Percentiles rank a stretch among this genome's conserved stretches.
phyloP scores from a whole-genome alignment of 2,888 invertebrate species.

The Frankliniella fusca region DNA sequence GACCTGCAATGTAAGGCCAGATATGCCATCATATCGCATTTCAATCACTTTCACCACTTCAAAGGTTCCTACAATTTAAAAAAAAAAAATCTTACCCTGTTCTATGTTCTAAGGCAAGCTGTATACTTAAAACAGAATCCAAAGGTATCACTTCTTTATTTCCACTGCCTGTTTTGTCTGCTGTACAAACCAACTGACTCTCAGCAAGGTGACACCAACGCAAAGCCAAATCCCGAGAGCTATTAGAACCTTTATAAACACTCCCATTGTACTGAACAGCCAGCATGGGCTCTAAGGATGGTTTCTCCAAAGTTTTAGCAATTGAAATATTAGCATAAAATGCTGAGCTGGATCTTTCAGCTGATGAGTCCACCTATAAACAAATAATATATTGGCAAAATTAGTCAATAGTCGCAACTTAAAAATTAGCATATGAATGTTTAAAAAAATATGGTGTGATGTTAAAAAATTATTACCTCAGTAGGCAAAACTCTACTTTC shows the following conservation, averaged over 20 bases:
- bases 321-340: conserved; percentile 4
- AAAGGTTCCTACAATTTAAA: conserved; percentile 36
- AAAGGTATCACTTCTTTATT: conserved; percentile 67
- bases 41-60: too few relatives aligned
- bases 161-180: conserved; percentile 64
- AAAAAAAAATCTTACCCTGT: conserved; percentile 46
- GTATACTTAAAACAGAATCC: conserved; percentile 61
- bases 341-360: not conserved
- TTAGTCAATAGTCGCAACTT: not conserved
- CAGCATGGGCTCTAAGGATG: conserved; percentile 50
- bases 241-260: conserved; percentile 53
- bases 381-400: not conserved
- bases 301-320: conserved; percentile 51
- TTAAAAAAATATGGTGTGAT: not conserved
- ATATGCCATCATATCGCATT: not conserved
- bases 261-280: conserved; percentile 58
- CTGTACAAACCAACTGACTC: conserved; percentile 66
- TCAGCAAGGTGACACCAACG: conserved; percentile 68
- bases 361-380: not conserved
- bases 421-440: not conserved
- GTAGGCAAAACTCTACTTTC: not conserved
- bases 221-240: conserved; percentile 69
- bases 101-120: conserved; percentile 57
- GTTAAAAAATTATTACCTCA: not conserved
- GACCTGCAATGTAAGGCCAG: conserved; percentile 43